phyloP scores from a whole-genome alignment of 2,113 vertebrate genomes.

The Sturnus vulgaris region DNA sequence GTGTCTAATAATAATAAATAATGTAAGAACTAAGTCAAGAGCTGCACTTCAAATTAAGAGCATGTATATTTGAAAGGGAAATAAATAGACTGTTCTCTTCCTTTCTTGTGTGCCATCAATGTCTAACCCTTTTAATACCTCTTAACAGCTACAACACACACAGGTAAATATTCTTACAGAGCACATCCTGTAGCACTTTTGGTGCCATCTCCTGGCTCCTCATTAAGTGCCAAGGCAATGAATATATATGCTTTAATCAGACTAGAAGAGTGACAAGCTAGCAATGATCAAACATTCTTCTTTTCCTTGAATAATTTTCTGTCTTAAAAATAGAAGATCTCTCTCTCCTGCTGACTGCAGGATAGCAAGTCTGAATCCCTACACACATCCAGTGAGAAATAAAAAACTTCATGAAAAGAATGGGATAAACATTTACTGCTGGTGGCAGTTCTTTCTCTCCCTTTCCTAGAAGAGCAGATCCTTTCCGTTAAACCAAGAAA shows the following conservation, averaged over 20 bases:
- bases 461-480: not conserved
- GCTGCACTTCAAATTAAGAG: constrained; percentile 30
- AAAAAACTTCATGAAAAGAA: not conserved
- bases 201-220: not conserved
- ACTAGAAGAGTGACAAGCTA: not conserved
- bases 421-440: not conserved
- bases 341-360: not conserved
- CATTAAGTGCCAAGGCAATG: not conserved
- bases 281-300: not conserved
- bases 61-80: not conserved
- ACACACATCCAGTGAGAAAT: not conserved
- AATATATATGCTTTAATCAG: not conserved
- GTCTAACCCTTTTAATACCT: not conserved
- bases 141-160: not conserved
- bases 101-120: not conserved
- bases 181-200: not conserved
- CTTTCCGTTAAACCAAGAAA: not conserved
- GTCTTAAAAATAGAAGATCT: not conserved
- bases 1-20: constrained; percentile 37
- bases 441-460: not conserved
- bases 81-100: constrained; percentile 32
- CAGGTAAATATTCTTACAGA: not conserved
- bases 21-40: not conserved
- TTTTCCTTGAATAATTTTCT: not conserved
- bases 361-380: not conserved